phyloP scores from a whole-genome alignment of 2,113 vertebrate genomes.

The Ceyx margarethae region DNA sequence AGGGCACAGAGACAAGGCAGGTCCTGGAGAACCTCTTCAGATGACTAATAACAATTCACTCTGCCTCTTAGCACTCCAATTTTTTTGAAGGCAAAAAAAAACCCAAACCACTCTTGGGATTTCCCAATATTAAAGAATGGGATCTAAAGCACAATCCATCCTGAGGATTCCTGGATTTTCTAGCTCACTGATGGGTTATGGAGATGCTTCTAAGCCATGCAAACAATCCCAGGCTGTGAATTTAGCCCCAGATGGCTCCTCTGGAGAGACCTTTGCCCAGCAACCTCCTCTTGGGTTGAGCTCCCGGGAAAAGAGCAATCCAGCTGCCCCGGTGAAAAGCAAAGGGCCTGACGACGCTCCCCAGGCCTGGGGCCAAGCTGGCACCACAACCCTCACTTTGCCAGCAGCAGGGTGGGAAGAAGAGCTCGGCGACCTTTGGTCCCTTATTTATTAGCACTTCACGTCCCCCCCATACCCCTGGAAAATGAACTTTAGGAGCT shows the following conservation, averaged over 20 bases:
- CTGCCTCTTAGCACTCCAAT: background rate
- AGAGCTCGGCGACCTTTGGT: background rate
- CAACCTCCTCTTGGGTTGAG: background rate
- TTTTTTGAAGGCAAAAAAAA: background rate
- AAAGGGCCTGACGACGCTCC: background rate
- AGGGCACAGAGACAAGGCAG: background rate
- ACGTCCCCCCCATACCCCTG: background rate
- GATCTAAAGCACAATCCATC: background rate
- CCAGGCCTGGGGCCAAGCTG: background rate
- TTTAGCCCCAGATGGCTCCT: background rate
- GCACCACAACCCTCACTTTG: background rate
- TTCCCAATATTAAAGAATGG: background rate
- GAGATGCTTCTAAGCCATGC: background rate
- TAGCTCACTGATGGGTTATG: background rate
- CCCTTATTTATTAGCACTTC: constrained; percentile 42
- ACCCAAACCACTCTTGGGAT: accelerated
- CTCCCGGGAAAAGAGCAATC: background rate
- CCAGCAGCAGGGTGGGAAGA: background rate
- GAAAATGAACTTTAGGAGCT: constrained; percentile 48
- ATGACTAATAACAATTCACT: background rate
- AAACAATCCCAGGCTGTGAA: background rate
- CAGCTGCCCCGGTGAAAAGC: background rate
- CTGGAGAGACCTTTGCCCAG: background rate
- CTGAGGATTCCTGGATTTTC: background rate
- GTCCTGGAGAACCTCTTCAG: background rate